These are phyloP conservation scores for Emmelina monodactyla DNA, from an alignment of 2,888 invertebrate species.

Conservation along the genomic window DNA sequence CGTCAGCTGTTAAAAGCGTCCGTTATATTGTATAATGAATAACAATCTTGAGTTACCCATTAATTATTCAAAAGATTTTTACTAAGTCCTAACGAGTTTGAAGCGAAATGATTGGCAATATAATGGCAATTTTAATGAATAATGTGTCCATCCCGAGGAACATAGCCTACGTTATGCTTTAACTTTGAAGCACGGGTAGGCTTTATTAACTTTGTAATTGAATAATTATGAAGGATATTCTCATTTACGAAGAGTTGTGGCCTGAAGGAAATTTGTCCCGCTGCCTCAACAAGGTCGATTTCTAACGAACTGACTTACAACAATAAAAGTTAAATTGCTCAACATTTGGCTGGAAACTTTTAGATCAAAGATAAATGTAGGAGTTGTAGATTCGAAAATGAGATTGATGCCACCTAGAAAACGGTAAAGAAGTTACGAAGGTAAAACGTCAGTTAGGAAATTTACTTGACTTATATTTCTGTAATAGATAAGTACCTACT, in stretches of 20 bases:
- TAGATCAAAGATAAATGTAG: slow-evolving; percentile 1
- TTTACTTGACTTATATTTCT: too few species aligned
- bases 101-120: slow-evolving; percentile 1
- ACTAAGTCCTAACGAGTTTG: slow-evolving; percentile 1
- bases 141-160: slow-evolving; percentile 4
- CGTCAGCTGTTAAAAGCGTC: too few species aligned
- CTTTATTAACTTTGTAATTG: slow-evolving; percentile 30
- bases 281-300: slow-evolving; percentile 10
- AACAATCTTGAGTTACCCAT: too few species aligned
- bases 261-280: slow-evolving; percentile 20
- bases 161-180: neutral
- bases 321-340: neutral
- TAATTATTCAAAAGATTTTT: too few species aligned
- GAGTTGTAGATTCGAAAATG: too few species aligned
- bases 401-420: too few species aligned
- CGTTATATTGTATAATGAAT: too few species aligned
- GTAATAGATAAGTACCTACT: too few species aligned
- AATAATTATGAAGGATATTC: slow-evolving; percentile 32
- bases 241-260: slow-evolving; percentile 24
- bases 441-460: too few species aligned
- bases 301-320: slow-evolving; percentile 1
- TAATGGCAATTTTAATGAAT: slow-evolving; percentile 1
- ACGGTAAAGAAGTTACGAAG: too few species aligned
- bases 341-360: slow-evolving; percentile 3
- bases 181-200: slow-evolving; percentile 15